Evolutionary conservation across 2,888 invertebrate genomes (phyloP), one percentile per base, ranked within the genome.

Genomic region (Pantelozetes paolii): DNA sequence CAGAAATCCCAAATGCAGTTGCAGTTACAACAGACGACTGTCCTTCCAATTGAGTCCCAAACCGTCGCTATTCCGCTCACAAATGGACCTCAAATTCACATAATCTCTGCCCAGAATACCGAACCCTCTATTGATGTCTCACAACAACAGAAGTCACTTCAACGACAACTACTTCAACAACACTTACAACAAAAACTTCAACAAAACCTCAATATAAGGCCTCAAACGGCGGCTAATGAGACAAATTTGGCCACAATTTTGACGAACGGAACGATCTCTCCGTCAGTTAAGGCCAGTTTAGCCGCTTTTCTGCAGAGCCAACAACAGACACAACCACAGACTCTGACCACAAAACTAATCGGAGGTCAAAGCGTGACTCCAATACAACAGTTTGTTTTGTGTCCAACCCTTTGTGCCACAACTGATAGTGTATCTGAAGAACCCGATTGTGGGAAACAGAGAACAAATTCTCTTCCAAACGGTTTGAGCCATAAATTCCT

Each of bases 131-230:
- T 77, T 78, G 67, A 78, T 80, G 73, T 84, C 15, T 69, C 45
- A n/a, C n/a, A n/a, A n/a, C n/a, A n/a, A n/a, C 69, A 42, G 86
- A 78, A 86, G 86, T 75, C 81, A 86, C 78, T 85, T 45, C 74
- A 73, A 13, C 74, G 74, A 5, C 75, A 76, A 73, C 72, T 86
- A 23, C 85, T 87, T 0, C 87, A 88, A 77, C 87, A 88, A 78
- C 87, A 88, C 79, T 83, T 90, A 78, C 90, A 90, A 80, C 89
- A 90, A 75, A 90, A 87, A 69, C 40, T 69, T 8, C 69, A 69
- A 28, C 69, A 69, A 42, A 69, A 69, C 13, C n/a, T 69, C 1
- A 69, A 45, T 45, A 18, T 69, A 36, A 69, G 45, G 20, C 75
- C 72, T 36, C 72, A 70, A n/a, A 50, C 50, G 13, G 28, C 40